Conservation (phyloP, 1,140 invertebrate genomes). For the Pogonomyrmex barbatus region DNA sequence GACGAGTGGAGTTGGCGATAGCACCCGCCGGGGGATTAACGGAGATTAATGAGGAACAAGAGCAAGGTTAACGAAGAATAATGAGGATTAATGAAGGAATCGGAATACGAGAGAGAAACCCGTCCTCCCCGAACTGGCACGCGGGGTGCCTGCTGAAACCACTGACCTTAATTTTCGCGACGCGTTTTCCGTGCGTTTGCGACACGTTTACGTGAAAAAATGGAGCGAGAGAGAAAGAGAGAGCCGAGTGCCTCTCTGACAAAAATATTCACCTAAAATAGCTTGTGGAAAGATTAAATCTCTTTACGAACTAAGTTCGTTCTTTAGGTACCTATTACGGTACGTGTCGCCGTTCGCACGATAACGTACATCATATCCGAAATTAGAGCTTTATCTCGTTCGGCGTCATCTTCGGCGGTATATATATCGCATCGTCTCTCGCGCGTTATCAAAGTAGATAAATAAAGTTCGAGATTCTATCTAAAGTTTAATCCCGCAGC, state of each 20-base stretch:
- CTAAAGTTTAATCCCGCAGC: slow-evolving; percentile 59
- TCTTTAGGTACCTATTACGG: not conserved
- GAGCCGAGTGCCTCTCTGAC: not conserved
- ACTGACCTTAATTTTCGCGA: slow-evolving; percentile 7
- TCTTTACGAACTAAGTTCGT: not conserved
- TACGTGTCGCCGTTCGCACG: not conserved
- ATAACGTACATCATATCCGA: slow-evolving; percentile 38
- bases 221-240: too few relatives aligned
- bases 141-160: not conserved
- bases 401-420: slow-evolving; percentile 12
- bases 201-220: not conserved
- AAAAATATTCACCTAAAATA: not conserved
- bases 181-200: not conserved
- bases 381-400: slow-evolving; percentile 56
- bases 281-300: not conserved
- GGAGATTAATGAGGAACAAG: slow-evolving; percentile 52
- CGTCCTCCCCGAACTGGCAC: not conserved
- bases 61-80: slow-evolving; percentile 51
- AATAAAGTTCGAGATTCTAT: slow-evolving; percentile 63
- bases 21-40: slow-evolving; percentile 15
- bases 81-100: slow-evolving; percentile 47
- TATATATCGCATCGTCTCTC: slow-evolving; percentile 3
- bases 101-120: slow-evolving; percentile 11
- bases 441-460: slow-evolving; percentile 62
- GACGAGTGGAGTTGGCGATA: slow-evolving; percentile 8